Conservation (phyloP, 2,888 invertebrate species). For the Argynnis bischoffii region DNA sequence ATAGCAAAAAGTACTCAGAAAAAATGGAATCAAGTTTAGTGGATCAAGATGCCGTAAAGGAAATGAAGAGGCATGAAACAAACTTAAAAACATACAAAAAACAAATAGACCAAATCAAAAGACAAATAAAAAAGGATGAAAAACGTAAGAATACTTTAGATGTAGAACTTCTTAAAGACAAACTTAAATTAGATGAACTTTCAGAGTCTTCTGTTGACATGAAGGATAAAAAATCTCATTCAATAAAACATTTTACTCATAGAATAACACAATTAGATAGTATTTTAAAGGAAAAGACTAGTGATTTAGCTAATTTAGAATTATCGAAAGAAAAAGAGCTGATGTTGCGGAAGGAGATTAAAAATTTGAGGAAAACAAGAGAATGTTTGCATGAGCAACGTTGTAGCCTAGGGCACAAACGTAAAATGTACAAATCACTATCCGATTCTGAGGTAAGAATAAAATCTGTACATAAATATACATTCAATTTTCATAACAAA, state of each 20-base stretch:
- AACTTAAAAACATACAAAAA: conserved; percentile 89
- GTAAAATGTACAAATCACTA: conserved; percentile 88
- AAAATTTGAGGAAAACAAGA: conserved; percentile 89
- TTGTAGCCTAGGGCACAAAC: conserved; percentile 87
- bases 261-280: conserved; percentile 86
- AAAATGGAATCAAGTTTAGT: conserved; percentile 82
- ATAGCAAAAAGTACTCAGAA: conserved; percentile 75
- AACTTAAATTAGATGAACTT: conserved; percentile 77
- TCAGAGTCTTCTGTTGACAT: conserved; percentile 77
- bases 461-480: no score
- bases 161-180: conserved; percentile 83
- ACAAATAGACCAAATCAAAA: conserved; percentile 88
- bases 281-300: conserved; percentile 86
- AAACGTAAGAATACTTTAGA: conserved; percentile 87
- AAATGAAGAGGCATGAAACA: conserved; percentile 87
- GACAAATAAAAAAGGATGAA: conserved; percentile 88
- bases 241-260: conserved; percentile 84
- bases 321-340: conserved; percentile 84
- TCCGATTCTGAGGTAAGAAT: conserved; percentile 84
- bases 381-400: conserved; percentile 90
- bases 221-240: conserved; percentile 81
- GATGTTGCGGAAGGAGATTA: conserved; percentile 88
- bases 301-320: conserved; percentile 84
- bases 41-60: conserved; percentile 83
- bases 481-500: no score